Evolutionary conservation across 1,140 invertebrate species (phyloP).

Genomic region (Muscidifurax raptorellus): DNA sequence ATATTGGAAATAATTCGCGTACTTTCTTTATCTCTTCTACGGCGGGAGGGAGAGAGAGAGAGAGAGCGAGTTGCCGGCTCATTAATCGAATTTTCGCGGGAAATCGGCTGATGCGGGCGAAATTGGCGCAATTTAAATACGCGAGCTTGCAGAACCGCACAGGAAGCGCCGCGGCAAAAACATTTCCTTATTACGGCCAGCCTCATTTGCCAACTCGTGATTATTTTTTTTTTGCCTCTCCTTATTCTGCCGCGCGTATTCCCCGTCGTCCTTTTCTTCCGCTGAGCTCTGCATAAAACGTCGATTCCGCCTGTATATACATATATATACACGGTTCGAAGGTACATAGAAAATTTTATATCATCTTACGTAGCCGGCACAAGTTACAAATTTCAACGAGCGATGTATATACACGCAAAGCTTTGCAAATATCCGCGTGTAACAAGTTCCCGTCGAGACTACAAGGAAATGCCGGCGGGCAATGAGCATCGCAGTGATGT

Average conservation of each 20-base stretch:
- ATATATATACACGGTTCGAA: no score
- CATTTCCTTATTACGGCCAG: slow-evolving; percentile 39
- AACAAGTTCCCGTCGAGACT: no score
- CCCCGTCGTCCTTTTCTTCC: not conserved
- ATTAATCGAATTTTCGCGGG: slow-evolving; percentile 31
- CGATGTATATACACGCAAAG: no score
- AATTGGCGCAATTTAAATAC: slow-evolving; percentile 42
- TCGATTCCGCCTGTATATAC: no score
- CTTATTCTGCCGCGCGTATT: not conserved
- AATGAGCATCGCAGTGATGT: no score
- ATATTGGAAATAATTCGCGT: slow-evolving; percentile 33
- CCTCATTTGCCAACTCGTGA: not conserved
- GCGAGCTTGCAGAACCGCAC: not conserved
- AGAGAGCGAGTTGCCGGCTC: not conserved
- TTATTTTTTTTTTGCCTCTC: not conserved
- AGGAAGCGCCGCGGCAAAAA: slow-evolving; percentile 17
- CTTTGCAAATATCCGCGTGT: no score
- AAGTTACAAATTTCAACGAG: no score
- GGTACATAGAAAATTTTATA: no score
- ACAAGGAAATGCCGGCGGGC: no score
- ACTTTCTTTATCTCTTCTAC: slow-evolving; percentile 15
- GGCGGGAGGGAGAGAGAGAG: no score
- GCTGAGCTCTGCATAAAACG: no score
- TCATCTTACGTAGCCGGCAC: no score
- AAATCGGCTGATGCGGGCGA: slow-evolving; percentile 19